Evolutionary conservation across 2,113 vertebrate species (phyloP), one percentile per base, ranked within the genome.

Genomic region (Callithrix jacchus): DNA sequence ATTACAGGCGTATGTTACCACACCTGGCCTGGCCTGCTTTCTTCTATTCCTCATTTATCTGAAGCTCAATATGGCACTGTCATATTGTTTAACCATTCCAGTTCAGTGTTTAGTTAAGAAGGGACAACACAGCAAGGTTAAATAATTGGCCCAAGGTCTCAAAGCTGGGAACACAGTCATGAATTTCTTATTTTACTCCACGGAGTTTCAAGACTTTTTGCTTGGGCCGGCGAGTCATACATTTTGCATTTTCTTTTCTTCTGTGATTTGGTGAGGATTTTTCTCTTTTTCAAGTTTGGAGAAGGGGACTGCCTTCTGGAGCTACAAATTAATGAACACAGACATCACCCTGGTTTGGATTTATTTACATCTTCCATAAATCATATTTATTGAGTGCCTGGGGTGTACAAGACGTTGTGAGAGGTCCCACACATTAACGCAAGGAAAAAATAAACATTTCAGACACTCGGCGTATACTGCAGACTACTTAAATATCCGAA

Each of bases 351-450:
- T 32, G 89, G 92, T 94, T 97, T 96, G 77, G 95, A 98, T 97
- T 97, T 98, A 97, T 97, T 98, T 97, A 98, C 90, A 93, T 97
- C 96, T 96, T 87, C 84, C 97, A 97, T 97, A 98, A 98, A 98
- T 98, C 98, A 97, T 96, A 97, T 97, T 98, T 97, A 97, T 97
- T 97, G 98, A 98, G 96, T 93, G 97, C 97, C 96, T 97, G 90
- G 97, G 97, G 96, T 97, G 93, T 95, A 92, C 96, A 97, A 94
- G 96, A 54, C 95, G 32, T 92, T 86, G 92, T 94, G 96, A 98
- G 95, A 94, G 93, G 97, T 90, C 97, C 96, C 77, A 90, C 96
- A 97, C 96, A 96, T 97, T 98, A 98, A 97, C 96, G 95, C 92
- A 85, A 95, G 94, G 96, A 58, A 91, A 97, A 97, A 97, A 97